Evolutionary conservation across 2,797 vertebrate species (phyloP), one percentile per base, ranked within the genome.

Genomic region (Cephalopachus bancanus): DNA sequence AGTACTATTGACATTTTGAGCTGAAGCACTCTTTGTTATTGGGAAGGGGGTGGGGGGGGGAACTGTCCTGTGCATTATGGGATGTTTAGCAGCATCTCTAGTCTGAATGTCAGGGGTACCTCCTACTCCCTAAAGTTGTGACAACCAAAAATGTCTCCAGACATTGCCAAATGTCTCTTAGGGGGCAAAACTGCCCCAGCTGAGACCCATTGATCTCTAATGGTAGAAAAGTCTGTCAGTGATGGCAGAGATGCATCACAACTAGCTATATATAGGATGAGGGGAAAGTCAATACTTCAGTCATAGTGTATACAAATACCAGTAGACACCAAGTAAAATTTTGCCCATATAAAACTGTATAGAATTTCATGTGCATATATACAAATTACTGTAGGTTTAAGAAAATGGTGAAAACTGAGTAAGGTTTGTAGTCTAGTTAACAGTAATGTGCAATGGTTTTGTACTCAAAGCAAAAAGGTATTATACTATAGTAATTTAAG

Each of bases 61-160:
- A n/a, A 28, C n/a, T 76, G 37, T 51, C 55, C 57, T 94, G 44
- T 74, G 33, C 51, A 75, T 83, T 83, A 84, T 8, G 89, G n/a
- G 62, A 86, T 89, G 10, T 81, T 90, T 59, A 91, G 60, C 65
- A 93, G 53, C 33, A 87, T 83, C 65, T 79, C 60, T 83, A 30
- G 65, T 92, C 19, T 95, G 19, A 94, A 97, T 88, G 30, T 37
- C 84, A 90, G 49, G 51, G 81, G 55, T 33, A 86, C 17, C 94
- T 62, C 30, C 76, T 28, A 89, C 16, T 64, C 20, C 26, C 74
- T 93, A 81, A 92, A 90, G 12, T 14, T 93, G 2, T 93, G 67
- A 80, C 30, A 94, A 94, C 67, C 49, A 86, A 93, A 93, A 94
- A 93, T 53, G 57, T 93, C 44, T 93, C 59, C 8, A 94, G 88